These are phyloP conservation scores for Chymomyza costata DNA, from an alignment of 1,140 invertebrate genomes.

Conservation along the genomic window DNA sequence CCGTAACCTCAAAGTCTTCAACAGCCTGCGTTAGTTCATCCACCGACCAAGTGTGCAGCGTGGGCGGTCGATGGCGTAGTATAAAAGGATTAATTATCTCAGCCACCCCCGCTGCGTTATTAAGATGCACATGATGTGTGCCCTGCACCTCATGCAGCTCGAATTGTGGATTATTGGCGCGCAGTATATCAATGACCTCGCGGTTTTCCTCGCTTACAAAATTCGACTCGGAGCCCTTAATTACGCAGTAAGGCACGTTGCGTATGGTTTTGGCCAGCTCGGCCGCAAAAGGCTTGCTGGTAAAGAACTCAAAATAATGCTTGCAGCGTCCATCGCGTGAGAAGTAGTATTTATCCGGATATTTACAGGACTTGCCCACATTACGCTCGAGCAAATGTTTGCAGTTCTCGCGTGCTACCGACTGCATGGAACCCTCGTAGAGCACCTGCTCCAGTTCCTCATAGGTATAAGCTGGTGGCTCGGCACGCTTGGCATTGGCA, in stretches of 20 bases:
- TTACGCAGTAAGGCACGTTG: constrained; percentile 65
- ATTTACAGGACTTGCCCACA: constrained; percentile 76
- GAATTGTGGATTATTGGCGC: constrained; percentile 78
- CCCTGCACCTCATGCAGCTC: constrained; percentile 80
- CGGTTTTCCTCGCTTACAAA: constrained; percentile 52
- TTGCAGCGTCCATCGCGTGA: constrained; percentile 79
- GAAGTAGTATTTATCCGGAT: constrained; percentile 80
- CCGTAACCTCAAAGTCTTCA: constrained; percentile 46
- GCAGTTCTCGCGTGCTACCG: constrained; percentile 77
- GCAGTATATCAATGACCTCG: constrained; percentile 78
- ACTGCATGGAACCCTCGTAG: constrained; percentile 76
- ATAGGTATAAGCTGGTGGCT: constrained; percentile 79
- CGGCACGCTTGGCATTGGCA: constrained; percentile 57
- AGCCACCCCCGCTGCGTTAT: constrained; percentile 79
- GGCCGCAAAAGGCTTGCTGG: constrained; percentile 49
- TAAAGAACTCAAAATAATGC: constrained; percentile 57
- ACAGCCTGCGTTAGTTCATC: constrained; percentile 28
- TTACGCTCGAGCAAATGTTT: constrained; percentile 79
- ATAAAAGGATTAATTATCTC: constrained; percentile 79
- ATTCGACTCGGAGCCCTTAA: constrained; percentile 61
- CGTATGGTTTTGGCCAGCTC: constrained; percentile 56
- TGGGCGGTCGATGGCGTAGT: constrained; percentile 57
- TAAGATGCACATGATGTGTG: constrained; percentile 84
- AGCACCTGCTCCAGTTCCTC: constrained; percentile 78
- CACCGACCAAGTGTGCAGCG: constrained; percentile 54